Conservation (phyloP, 2,888 invertebrate genomes). For the Lottia gigantea region DNA sequence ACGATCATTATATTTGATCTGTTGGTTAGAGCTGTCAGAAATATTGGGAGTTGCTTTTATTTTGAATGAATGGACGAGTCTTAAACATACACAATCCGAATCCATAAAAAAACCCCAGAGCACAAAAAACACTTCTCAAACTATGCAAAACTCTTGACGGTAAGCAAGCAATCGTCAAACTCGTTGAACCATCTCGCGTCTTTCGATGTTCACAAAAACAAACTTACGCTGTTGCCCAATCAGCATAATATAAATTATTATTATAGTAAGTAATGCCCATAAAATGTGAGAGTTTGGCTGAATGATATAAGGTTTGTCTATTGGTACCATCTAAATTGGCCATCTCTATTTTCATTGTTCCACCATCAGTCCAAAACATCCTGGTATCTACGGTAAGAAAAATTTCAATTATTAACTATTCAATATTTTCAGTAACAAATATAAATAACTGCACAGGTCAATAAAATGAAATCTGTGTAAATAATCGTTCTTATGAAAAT, state of each 20-base stretch:
- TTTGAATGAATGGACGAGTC: too few species aligned
- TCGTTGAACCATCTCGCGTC: constrained; percentile 1
- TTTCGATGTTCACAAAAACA: neutral
- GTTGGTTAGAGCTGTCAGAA: too few species aligned
- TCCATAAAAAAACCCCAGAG: too few species aligned
- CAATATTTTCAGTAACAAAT: too few species aligned
- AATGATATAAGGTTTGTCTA: constrained; percentile 25
- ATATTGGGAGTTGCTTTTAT: too few species aligned
- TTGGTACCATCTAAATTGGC: constrained; percentile 43
- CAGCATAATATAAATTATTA: constrained; percentile 46
- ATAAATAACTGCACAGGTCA: too few species aligned
- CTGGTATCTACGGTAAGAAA: too few species aligned
- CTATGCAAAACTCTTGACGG: neutral
- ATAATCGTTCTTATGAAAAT: too few species aligned
- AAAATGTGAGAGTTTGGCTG: constrained; percentile 30
- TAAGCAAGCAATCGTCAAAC: neutral
- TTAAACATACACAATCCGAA: too few species aligned
- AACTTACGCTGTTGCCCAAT: constrained; percentile 44
- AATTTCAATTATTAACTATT: too few species aligned
- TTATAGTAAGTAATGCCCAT: constrained; percentile 45
- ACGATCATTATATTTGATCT: too few species aligned
- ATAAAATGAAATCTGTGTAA: too few species aligned
- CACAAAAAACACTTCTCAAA: neutral
- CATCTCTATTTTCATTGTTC: constrained; percentile 38
- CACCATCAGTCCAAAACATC: constrained; percentile 55